A percentile compares a stretch with the other conserved stretches of the same genome.
phyloP scores from a whole-genome alignment of 2,888 invertebrate species.

The Achlya flavicornis region DNA sequence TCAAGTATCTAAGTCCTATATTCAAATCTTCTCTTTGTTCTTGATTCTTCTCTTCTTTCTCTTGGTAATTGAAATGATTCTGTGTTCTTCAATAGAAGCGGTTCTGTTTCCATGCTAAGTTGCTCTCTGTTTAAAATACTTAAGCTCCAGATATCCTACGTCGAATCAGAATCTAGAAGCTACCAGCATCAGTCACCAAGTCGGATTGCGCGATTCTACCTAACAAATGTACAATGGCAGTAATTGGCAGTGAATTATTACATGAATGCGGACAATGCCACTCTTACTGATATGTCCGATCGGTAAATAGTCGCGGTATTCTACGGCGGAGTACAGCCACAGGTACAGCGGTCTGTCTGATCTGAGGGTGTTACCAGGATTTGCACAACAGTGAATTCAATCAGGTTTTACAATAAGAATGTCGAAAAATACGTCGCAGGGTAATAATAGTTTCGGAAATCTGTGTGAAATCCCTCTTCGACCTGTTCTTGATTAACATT shows the following conservation, averaged over 20 bases:
- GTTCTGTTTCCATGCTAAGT: too few species aligned
- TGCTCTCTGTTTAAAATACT: too few species aligned
- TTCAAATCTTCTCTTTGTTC: too few species aligned
- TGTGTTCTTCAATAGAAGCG: too few species aligned
- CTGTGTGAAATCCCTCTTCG: not conserved
- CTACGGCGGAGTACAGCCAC: too few species aligned
- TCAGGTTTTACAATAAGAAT: not conserved
- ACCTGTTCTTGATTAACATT: too few species aligned
- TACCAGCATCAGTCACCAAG: not conserved
- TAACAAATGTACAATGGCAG: slow-evolving; percentile 10
- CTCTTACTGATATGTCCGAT: slow-evolving; percentile 5
- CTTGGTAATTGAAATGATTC: too few species aligned
- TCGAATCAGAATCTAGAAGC: not conserved
- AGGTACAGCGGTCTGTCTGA: too few species aligned
- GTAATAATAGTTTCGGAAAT: not conserved
- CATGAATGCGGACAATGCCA: not conserved
- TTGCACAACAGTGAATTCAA: not conserved
- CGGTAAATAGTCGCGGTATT: not conserved
- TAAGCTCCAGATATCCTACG: not conserved
- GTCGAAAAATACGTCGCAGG: not conserved
- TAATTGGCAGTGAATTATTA: slow-evolving; percentile 2
- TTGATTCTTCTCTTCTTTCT: too few species aligned
- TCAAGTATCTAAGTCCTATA: too few species aligned
- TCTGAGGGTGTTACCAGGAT: not conserved
- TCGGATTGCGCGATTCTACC: not conserved